Base-by-base conservation (phyloP, 2,888 invertebrate species). In the Lasioglossum vierecki region DNA sequence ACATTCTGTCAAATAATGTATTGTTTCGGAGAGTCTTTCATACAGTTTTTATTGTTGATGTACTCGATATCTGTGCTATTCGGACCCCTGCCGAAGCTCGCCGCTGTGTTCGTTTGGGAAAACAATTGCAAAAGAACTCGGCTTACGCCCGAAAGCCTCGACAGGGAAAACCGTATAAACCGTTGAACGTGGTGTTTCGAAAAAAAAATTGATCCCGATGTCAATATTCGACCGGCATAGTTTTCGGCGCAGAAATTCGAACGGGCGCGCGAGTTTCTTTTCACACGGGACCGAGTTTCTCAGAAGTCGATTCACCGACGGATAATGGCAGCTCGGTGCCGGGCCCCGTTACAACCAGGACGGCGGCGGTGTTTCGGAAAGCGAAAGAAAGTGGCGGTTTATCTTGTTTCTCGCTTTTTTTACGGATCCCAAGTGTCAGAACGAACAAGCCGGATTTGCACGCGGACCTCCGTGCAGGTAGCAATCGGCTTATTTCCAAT, bases 401-500 rank as follows among this genome's bases (percentile, higher is more conserved):
- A 79, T 82, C 79, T 76, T 87, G 79, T 83, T 88, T 75, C 83
- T 79, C 80, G 35, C 71, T 74, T 85, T 85, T 85, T 87, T 85
- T 80, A 76, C 83, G 76, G 76, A 71, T 79, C 88, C 78, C 85
- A 78, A 82, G 87, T 91, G 87, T 90, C 90, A 86, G 90, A 88
- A 89, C 78, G 84, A 87, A 86, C 81, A 85, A 83, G 89, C 86
- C 76, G 87, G 91, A 90, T 90, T 90, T 90, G 90, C 90, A 87
- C 90, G 88, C 88, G 90, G 90, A 90, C 90, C 90, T 90, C 90
- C 90, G 85, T 90, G 88, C 90, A 88, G 89, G 90, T 90, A 88
- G 91, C 90, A 91, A 91, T 91, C 90, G 91, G 90, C 90, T 91
- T 91, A 91, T 90, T 91, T 91, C 91, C 90, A 91, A 91, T 91